Evolutionary conservation across 2,888 invertebrate genomes (phyloP).

Genomic region (Lasius fuliginosus): DNA sequence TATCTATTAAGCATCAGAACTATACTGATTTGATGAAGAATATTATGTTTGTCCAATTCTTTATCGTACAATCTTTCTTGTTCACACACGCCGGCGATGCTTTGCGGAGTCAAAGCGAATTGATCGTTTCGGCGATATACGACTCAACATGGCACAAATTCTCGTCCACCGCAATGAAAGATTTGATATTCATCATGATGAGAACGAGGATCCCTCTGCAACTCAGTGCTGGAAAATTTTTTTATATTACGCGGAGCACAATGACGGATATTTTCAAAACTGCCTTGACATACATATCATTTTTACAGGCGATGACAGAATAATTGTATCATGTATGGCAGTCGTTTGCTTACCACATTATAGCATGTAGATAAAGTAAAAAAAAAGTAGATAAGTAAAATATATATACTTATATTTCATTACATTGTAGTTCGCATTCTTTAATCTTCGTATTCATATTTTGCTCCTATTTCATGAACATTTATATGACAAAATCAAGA

Average conservation of each 20-base stretch:
- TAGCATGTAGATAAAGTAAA: background rate
- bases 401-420: slow-evolving; percentile 9
- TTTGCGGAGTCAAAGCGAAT: slow-evolving; percentile 30
- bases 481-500: background rate
- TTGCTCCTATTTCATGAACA: background rate
- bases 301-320: slow-evolving; percentile 15
- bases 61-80: slow-evolving; percentile 26
- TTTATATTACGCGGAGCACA: slow-evolving; percentile 31
- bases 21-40: background rate
- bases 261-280: slow-evolving; percentile 21
- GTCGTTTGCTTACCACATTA: background rate
- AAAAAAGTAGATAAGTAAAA: background rate
- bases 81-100: slow-evolving; percentile 31
- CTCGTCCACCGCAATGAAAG: background rate
- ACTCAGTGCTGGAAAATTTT: slow-evolving; percentile 37
- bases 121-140: slow-evolving; percentile 39
- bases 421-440: background rate
- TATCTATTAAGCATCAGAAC: background rate
- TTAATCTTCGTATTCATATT: background rate
- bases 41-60: background rate
- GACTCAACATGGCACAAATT: slow-evolving; percentile 30
- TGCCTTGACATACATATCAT: slow-evolving; percentile 30
- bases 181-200: slow-evolving; percentile 40
- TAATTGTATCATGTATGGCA: background rate
- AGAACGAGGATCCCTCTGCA: slow-evolving; percentile 15